Evolutionary conservation across 1,140 invertebrate genomes (phyloP).

Genomic region (Drosophila chauvacae): DNA sequence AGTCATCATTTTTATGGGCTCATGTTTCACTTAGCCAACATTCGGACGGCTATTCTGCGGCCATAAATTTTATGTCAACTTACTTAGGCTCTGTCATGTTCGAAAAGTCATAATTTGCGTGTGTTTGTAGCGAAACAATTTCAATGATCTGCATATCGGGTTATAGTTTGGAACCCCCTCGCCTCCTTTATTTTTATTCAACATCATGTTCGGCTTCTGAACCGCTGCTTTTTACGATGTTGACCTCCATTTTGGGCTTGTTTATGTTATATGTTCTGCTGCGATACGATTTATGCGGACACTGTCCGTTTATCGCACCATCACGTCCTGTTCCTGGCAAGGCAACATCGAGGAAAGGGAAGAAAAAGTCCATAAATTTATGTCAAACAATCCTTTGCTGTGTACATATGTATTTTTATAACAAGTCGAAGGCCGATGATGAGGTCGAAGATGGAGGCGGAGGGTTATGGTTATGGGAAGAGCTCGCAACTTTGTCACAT

Average conservation of each 20-base stretch:
- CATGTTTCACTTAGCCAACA: conserved; percentile 73
- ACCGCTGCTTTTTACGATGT: conserved; percentile 57
- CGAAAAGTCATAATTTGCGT: conserved; percentile 47
- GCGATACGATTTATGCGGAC: conserved; percentile 71
- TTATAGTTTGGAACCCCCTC: conserved; percentile 20
- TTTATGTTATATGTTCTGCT: conserved; percentile 37
- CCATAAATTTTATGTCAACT: conserved; percentile 63
- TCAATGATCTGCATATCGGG: conserved; percentile 75
- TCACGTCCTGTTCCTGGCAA: conserved; percentile 49
- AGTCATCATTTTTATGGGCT: conserved; percentile 69
- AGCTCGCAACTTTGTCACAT: conserved; percentile 36
- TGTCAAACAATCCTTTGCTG: conserved; percentile 68
- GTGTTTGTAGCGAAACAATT: conserved; percentile 48
- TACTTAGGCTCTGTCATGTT: conserved; percentile 65
- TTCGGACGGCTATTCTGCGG: conserved; percentile 35
- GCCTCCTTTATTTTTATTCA: conserved; percentile 10
- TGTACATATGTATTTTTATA: conserved; percentile 52
- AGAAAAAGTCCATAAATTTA: conserved; percentile 61
- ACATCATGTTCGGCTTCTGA: conserved; percentile 37
- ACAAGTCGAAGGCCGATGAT: conserved; percentile 27
- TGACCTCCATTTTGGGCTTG: conserved; percentile 45
- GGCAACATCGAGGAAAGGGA: conserved; percentile 9
- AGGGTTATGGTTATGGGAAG: conserved; percentile 1
- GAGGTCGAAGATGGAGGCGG: neutral
- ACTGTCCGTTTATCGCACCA: conserved; percentile 74